These are phyloP conservation scores for Amorpha juglandis DNA, from an alignment of 2,888 invertebrate genomes.

Conservation along the genomic window DNA sequence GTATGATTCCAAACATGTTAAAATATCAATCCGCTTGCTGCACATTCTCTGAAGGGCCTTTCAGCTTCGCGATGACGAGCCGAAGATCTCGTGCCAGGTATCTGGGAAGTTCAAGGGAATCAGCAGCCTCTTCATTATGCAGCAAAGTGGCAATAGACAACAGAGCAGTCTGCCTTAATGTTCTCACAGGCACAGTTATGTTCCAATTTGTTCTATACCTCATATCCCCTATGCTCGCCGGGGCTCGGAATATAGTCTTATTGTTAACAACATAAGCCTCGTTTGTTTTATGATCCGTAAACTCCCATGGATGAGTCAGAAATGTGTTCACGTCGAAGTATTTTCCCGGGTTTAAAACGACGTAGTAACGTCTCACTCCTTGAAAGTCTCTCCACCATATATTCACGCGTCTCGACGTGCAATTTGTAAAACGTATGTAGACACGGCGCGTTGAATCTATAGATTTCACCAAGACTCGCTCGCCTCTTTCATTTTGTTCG, in stretches of 20 bases:
- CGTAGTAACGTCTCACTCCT: constrained; percentile 86
- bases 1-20: background rate
- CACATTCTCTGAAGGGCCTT: background rate
- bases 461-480: constrained; percentile 61
- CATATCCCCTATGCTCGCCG: constrained; percentile 58
- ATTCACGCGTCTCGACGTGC: constrained; percentile 76
- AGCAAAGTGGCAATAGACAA: constrained; percentile 71
- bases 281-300: constrained; percentile 87
- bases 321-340: constrained; percentile 89
- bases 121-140: constrained; percentile 54
- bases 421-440: constrained; percentile 66
- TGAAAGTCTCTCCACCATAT: constrained; percentile 91
- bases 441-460: constrained; percentile 55
- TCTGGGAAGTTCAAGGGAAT: constrained; percentile 69
- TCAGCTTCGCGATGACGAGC: constrained; percentile 36
- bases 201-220: constrained; percentile 71
- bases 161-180: constrained; percentile 74
- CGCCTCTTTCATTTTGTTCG: constrained; percentile 66
- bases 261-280: constrained; percentile 86
- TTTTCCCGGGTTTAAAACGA: constrained; percentile 80
- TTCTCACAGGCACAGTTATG: constrained; percentile 80
- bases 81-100: constrained; percentile 66
- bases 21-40: background rate
- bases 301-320: constrained; percentile 93
- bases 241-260: constrained; percentile 75